These are phyloP conservation scores for Crotalus horridus DNA, from an alignment of 2,113 vertebrate species.

Conservation along the genomic window DNA sequence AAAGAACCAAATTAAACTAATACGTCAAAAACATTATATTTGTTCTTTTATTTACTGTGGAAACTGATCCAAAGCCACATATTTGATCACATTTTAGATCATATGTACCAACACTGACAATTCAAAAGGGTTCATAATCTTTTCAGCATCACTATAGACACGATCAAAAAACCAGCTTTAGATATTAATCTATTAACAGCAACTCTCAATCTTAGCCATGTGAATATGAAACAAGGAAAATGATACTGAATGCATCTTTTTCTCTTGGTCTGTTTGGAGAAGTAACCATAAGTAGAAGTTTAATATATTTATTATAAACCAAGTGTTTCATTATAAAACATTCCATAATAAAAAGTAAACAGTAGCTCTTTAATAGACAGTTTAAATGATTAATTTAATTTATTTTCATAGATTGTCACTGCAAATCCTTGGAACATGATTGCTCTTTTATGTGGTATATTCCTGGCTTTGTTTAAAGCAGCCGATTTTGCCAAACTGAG, in stretches of 20 bases:
- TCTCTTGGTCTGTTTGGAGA: neutral
- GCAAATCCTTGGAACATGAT: slow-evolving; percentile 94
- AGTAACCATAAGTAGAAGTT: neutral
- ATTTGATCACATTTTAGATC: neutral
- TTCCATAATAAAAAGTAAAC: neutral
- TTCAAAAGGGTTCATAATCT: neutral
- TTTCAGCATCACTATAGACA: neutral
- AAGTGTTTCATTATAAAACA: neutral
- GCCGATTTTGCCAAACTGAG: slow-evolving; percentile 93
- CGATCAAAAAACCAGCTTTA: neutral
- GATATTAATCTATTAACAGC: neutral
- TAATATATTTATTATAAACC: neutral
- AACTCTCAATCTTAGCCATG: neutral
- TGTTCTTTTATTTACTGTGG: neutral
- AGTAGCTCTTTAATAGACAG: neutral
- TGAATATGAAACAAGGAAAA: neutral
- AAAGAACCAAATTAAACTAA: neutral
- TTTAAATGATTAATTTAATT: neutral
- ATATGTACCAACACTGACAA: neutral
- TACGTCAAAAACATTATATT: neutral
- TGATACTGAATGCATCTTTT: neutral
- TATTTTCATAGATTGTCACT: slow-evolving; percentile 84
- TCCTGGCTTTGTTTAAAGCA: slow-evolving; percentile 95
- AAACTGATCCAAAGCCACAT: neutral
- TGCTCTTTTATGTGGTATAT: slow-evolving; percentile 92